phyloP scores from a whole-genome alignment of 2,797 vertebrate genomes.

The Gallinago solitaria region DNA sequence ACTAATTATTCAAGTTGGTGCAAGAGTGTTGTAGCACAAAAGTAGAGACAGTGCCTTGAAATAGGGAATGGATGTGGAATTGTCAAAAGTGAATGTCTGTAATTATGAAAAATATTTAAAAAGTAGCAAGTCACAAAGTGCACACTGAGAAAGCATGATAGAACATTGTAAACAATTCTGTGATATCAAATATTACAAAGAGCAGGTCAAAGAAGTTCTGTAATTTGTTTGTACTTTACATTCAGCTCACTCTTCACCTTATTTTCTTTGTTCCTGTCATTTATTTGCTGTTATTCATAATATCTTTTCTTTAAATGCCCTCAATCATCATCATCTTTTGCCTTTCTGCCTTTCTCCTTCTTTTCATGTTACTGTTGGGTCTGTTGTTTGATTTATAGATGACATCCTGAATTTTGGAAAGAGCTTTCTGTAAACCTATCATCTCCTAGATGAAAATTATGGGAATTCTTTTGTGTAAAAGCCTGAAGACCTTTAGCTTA shows the following conservation, averaged over 20 bases:
- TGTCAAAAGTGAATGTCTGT: neutral
- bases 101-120: neutral
- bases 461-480: neutral
- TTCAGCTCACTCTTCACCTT: neutral
- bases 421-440: neutral
- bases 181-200: neutral
- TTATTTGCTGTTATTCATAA: neutral
- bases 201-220: neutral
- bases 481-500: constrained; percentile 8
- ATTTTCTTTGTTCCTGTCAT: neutral
- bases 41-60: neutral
- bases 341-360: neutral
- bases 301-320: neutral
- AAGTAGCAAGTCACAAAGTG: neutral
- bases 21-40: neutral
- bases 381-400: neutral
- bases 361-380: neutral
- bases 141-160: neutral
- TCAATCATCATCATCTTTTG: neutral
- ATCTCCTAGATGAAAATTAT: neutral
- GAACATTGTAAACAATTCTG: neutral
- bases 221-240: neutral
- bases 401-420: neutral
- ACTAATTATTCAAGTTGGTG: neutral
- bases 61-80: neutral